These are phyloP conservation scores for Erythrocercus mccallii DNA, from an alignment of 2,113 vertebrate species.

Conservation along the genomic window DNA sequence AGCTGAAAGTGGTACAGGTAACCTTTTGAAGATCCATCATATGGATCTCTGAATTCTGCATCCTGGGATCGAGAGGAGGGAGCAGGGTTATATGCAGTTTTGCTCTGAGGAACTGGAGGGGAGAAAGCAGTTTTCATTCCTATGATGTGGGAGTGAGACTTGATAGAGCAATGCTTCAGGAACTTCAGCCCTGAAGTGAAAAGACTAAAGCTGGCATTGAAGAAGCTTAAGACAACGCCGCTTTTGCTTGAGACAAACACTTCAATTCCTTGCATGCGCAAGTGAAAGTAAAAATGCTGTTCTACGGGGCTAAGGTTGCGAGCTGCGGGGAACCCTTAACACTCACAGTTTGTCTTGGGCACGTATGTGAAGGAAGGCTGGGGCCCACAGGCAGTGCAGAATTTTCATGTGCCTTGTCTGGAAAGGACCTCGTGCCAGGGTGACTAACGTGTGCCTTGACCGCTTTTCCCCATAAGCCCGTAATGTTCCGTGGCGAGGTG, in stretches of 20 bases:
- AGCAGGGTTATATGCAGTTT: not conserved
- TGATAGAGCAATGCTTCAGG: not conserved
- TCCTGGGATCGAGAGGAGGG: not conserved
- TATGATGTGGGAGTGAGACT: fast-evolving
- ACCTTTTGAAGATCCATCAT: not conserved
- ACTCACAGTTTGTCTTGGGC: fast-evolving
- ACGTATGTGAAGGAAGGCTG: fast-evolving
- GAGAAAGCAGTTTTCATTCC: not conserved
- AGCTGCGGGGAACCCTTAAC: not conserved
- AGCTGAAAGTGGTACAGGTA: not conserved
- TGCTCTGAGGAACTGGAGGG: not conserved
- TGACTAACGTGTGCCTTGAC: conserved; percentile 34
- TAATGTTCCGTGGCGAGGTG: conserved; percentile 97
- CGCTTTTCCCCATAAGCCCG: conserved; percentile 77
- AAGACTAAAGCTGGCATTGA: not conserved
- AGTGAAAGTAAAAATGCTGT: fast-evolving
- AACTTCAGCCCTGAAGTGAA: not conserved
- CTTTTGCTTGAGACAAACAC: not conserved
- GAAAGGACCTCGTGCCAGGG: fast-evolving
- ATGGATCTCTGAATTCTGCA: not conserved
- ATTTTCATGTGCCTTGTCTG: fast-evolving
- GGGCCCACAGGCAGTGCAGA: fast-evolving
- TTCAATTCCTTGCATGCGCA: not conserved
- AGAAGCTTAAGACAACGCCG: not conserved
- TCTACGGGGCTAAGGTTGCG: fast-evolving